phyloP scores from a whole-genome alignment of 2,888 invertebrate species.

The Tholera decimalis region DNA sequence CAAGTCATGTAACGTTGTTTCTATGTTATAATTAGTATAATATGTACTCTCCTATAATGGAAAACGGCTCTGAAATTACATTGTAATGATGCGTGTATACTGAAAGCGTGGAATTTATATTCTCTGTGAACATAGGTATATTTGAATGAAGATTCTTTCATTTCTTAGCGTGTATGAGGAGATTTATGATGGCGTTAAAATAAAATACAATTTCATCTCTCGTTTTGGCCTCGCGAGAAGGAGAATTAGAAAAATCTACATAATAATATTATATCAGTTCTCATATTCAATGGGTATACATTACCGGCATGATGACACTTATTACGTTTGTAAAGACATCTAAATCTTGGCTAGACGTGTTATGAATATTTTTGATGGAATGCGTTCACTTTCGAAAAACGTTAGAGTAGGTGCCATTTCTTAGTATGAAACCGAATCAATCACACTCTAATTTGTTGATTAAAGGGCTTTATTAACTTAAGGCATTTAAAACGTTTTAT shows the following conservation, averaged over 20 bases:
- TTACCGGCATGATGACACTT: slow-evolving; percentile 77
- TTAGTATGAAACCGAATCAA: slow-evolving; percentile 25
- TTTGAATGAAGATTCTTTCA: slow-evolving; percentile 79
- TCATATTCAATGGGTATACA: slow-evolving; percentile 79
- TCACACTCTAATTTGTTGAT: slow-evolving; percentile 25
- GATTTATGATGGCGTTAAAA: slow-evolving; percentile 88
- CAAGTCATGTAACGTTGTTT: slow-evolving; percentile 29
- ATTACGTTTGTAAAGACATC: slow-evolving; percentile 74
- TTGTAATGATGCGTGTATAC: slow-evolving; percentile 52
- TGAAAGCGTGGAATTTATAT: slow-evolving; percentile 81
- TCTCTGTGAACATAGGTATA: slow-evolving; percentile 70
- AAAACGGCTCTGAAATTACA: slow-evolving; percentile 32
- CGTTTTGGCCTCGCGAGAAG: slow-evolving; percentile 73
- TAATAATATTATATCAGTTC: slow-evolving; percentile 72
- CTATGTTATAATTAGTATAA: slow-evolving; percentile 42
- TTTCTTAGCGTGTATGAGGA: slow-evolving; percentile 79
- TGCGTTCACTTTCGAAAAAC: not conserved
- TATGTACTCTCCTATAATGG: slow-evolving; percentile 27
- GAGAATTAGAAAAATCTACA: slow-evolving; percentile 87
- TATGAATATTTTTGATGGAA: slow-evolving; percentile 52
- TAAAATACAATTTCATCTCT: slow-evolving; percentile 88
- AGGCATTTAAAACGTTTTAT: not conserved
- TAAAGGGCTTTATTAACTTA: not conserved
- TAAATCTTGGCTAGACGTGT: slow-evolving; percentile 62
- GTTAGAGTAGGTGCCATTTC: not conserved